Evolutionary conservation across 2,113 vertebrate genomes (phyloP).

Genomic region (Piprites chloris): DNA sequence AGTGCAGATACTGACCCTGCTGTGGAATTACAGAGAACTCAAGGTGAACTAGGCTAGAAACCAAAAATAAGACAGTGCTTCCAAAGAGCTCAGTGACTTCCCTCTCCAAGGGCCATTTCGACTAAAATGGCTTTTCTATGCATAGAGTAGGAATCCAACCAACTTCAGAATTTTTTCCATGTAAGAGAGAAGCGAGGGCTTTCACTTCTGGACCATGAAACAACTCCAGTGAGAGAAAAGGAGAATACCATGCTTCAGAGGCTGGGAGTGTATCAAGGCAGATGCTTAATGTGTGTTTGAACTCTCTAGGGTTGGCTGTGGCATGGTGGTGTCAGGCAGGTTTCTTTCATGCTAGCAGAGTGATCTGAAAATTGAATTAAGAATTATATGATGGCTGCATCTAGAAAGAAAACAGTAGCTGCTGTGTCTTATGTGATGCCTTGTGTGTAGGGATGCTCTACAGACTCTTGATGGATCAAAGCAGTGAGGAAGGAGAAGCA

Average conservation of each 20-base stretch:
- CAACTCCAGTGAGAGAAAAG: not conserved
- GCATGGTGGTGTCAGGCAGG: not conserved
- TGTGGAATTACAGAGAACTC: not conserved
- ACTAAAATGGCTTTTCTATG: not conserved
- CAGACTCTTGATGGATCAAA: not conserved
- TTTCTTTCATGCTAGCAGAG: not conserved
- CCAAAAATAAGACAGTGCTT: not conserved
- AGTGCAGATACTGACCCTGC: not conserved
- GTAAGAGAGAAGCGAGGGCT: not conserved
- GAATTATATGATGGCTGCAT: not conserved
- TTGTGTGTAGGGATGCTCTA: not conserved
- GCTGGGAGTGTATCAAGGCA: not conserved
- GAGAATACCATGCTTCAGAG: not conserved
- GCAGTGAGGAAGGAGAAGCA: not conserved
- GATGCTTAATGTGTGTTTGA: not conserved
- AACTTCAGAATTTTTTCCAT: not conserved
- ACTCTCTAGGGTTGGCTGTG: not conserved
- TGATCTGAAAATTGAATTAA: not conserved
- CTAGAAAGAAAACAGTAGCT: not conserved
- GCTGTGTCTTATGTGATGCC: not conserved
- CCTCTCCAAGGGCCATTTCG: not conserved
- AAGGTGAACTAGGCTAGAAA: not conserved
- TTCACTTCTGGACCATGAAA: not conserved
- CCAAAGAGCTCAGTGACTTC: not conserved
- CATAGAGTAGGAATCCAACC: fast-evolving